These are phyloP conservation scores for Tholera decimalis DNA, from an alignment of 2,888 invertebrate genomes.

Conservation along the genomic window DNA sequence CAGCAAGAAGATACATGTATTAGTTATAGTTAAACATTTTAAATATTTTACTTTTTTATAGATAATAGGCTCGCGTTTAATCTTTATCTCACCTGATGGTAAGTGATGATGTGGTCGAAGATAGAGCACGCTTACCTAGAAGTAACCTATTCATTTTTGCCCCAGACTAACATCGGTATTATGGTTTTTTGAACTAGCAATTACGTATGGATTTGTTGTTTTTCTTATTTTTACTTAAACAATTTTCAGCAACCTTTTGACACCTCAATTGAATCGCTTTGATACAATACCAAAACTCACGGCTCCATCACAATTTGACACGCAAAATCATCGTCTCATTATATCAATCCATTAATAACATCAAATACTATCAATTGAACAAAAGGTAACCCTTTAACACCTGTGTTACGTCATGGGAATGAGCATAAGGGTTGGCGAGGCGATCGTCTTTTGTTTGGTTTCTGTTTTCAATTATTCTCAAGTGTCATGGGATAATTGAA, in stretches of 20 bases:
- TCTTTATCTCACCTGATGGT: no score
- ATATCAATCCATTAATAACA: conserved; percentile 52
- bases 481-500: conserved; percentile 21
- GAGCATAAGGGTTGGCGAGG: conserved; percentile 61
- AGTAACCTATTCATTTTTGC: no score
- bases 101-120: no score
- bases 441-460: conserved; percentile 41
- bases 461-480: conserved; percentile 43
- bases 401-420: conserved; percentile 72
- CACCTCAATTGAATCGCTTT: not conserved
- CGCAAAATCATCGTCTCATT: conserved; percentile 51
- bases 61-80: no score
- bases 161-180: no score
- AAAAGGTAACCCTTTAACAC: conserved; percentile 64
- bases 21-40: no score
- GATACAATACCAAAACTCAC: conserved; percentile 19
- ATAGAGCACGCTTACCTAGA: no score
- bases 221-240: no score
- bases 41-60: no score
- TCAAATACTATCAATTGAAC: conserved; percentile 27
- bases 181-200: no score
- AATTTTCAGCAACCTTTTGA: not conserved
- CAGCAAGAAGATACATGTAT: no score
- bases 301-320: conserved; percentile 43
- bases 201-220: no score